Conservation (phyloP, 2,113 vertebrate species). For the Chloebia gouldiae region DNA sequence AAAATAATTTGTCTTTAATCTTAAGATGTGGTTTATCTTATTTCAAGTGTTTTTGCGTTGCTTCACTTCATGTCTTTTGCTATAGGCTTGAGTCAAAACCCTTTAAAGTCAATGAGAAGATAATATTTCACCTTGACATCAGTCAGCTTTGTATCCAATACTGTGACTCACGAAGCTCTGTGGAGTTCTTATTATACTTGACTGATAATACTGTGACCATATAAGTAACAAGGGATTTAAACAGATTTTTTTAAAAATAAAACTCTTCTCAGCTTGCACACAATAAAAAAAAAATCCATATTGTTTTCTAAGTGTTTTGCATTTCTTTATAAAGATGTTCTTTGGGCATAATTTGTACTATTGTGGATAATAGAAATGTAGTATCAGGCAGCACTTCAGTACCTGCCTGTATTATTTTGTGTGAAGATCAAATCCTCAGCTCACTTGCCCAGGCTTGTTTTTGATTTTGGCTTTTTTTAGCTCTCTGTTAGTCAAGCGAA, state of each 20-base stretch:
- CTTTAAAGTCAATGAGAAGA: neutral
- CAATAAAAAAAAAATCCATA: neutral
- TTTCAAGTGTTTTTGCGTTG: neutral
- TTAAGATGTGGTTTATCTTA: neutral
- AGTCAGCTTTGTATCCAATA: neutral
- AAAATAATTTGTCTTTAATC: neutral
- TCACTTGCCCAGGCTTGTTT: neutral
- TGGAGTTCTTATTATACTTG: neutral
- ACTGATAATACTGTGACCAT: neutral
- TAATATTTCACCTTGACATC: slow-evolving; percentile 8
- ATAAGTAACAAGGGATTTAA: neutral
- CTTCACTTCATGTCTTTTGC: neutral
- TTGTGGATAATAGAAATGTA: neutral
- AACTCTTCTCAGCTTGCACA: neutral
- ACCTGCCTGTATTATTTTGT: neutral
- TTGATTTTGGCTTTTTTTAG: neutral
- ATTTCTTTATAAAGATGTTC: neutral
- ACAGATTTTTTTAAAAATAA: neutral
- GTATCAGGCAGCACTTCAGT: neutral
- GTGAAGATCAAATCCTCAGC: neutral
- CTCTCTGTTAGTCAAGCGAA: neutral
- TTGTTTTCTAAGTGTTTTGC: neutral
- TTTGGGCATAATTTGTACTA: neutral
- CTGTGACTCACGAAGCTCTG: neutral
- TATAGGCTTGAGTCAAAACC: neutral